These are phyloP conservation scores for Eulithis testata DNA, from an alignment of 2,888 invertebrate species.

Conservation along the genomic window DNA sequence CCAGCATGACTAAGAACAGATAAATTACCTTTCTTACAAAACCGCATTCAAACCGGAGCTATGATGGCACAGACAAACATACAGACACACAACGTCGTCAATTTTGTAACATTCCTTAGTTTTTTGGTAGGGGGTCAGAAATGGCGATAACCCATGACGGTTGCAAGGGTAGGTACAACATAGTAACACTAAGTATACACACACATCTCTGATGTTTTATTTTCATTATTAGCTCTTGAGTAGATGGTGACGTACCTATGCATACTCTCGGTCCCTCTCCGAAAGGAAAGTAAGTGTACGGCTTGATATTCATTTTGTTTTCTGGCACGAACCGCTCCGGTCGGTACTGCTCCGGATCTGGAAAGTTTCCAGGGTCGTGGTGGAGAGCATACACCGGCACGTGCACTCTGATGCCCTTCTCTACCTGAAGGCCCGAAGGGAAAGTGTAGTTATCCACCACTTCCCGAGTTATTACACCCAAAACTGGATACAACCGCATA, in stretches of 20 bases:
- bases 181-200: no score
- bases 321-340: conserved; percentile 66
- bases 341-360: conserved; percentile 59
- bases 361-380: conserved; percentile 58
- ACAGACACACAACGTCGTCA: no score
- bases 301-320: conserved; percentile 54
- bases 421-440: conserved; percentile 56
- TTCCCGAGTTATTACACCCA: conserved; percentile 60
- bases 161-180: no score
- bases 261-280: conserved; percentile 71
- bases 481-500: conserved; percentile 64
- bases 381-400: conserved; percentile 66
- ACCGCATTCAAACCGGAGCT: no score
- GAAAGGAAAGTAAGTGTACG: conserved; percentile 67
- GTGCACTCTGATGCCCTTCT: conserved; percentile 64
- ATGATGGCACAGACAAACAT: no score
- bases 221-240: no score
- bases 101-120: no score
- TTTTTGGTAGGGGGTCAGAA: no score
- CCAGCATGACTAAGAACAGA: no score
- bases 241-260: conserved; percentile 57
- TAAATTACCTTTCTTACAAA: no score
- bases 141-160: no score
- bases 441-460: conserved; percentile 62
- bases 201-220: no score